Evolutionary conservation across 2,888 invertebrate genomes (phyloP).

Genomic region (Gymnosoma rotundatum): DNA sequence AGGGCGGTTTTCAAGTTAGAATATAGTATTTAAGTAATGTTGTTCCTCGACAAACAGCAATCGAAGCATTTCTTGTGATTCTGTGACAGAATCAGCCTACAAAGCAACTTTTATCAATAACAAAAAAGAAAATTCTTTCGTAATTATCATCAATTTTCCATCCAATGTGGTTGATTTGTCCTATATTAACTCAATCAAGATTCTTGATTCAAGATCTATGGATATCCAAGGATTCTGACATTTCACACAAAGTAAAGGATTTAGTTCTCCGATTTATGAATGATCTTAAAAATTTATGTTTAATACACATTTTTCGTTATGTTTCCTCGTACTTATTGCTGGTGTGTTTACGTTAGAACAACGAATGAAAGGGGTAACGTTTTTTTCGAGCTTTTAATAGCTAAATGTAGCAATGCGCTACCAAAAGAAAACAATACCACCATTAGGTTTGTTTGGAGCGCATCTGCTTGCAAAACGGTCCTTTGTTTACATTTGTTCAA

Average conservation of each 20-base stretch:
- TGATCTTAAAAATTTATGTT: constrained; percentile 25
- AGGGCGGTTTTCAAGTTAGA: constrained; percentile 33
- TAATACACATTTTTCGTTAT: constrained; percentile 8
- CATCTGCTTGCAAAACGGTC: constrained; percentile 18
- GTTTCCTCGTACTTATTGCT: constrained; percentile 27
- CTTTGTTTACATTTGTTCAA: constrained; percentile 49
- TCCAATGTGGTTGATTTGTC: constrained; percentile 27
- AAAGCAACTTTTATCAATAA: constrained; percentile 3
- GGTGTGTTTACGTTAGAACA: constrained; percentile 15
- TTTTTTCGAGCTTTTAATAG: background rate
- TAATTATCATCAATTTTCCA: constrained; percentile 37
- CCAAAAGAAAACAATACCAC: constrained; percentile 34
- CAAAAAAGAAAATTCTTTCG: constrained; percentile 39
- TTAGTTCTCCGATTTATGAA: constrained; percentile 1
- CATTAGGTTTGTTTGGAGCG: constrained; percentile 19
- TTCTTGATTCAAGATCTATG: constrained; percentile 53
- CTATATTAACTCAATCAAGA: constrained; percentile 40
- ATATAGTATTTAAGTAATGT: constrained; percentile 41
- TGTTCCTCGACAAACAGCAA: too few species aligned
- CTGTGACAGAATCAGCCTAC: constrained; percentile 42
- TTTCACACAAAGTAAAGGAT: constrained; percentile 8
- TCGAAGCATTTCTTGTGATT: constrained; percentile 37
- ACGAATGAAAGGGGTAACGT: constrained; percentile 1
- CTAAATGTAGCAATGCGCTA: constrained; percentile 7
- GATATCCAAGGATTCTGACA: constrained; percentile 33